These are phyloP conservation scores for Caranx ignobilis DNA, from an alignment of 2,113 vertebrate genomes.

Conservation along the genomic window DNA sequence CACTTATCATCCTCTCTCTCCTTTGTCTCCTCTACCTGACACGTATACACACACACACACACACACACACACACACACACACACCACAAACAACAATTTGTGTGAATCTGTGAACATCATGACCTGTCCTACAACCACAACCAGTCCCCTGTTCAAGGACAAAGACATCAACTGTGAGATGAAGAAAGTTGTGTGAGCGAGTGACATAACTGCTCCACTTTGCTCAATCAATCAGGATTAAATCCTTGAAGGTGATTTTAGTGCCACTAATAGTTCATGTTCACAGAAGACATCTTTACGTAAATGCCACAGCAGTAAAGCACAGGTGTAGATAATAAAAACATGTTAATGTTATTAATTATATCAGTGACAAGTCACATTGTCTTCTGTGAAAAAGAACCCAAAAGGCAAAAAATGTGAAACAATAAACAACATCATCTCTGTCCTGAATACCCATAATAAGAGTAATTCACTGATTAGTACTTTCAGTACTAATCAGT, in stretches of 20 bases:
- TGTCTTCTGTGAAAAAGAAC: not conserved
- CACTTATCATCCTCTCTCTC: slow-evolving; percentile 49
- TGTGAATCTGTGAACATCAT: slow-evolving; percentile 34
- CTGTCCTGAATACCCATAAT: too few species aligned
- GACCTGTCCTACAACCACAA: slow-evolving; percentile 35
- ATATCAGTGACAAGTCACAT: not conserved
- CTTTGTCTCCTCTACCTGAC: slow-evolving; percentile 61
- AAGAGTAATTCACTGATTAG: too few species aligned
- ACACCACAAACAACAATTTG: slow-evolving; percentile 18
- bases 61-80: slow-evolving; percentile 27
- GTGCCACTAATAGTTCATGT: not conserved
- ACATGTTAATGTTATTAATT: too few species aligned
- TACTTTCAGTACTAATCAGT: too few species aligned
- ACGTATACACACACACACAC: not conserved
- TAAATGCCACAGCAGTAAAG: not conserved
- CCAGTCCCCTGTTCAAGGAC: not conserved
- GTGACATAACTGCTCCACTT: slow-evolving; percentile 1
- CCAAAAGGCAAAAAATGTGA: not conserved
- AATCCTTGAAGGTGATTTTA: slow-evolving; percentile 10
- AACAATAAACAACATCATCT: too few species aligned
- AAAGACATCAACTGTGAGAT: not conserved
- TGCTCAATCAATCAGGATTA: slow-evolving; percentile 1
- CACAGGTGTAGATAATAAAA: not conserved
- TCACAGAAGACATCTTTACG: not conserved
- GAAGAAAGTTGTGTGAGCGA: not conserved